phyloP scores from a whole-genome alignment of 2,888 invertebrate species.

The Lumbricus terrestris region DNA sequence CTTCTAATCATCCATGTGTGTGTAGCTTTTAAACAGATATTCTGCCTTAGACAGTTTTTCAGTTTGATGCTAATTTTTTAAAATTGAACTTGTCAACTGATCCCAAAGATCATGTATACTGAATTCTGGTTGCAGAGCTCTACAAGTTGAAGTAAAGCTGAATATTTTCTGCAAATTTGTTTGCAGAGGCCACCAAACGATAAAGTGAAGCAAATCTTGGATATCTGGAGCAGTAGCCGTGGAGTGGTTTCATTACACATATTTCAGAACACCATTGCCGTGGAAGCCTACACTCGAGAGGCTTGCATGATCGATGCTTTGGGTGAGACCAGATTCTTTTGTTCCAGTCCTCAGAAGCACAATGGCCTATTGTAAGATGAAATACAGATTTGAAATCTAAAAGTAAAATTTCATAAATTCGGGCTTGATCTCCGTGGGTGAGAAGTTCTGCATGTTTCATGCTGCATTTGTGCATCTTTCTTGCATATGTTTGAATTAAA shows the following conservation, averaged over 20 bases:
- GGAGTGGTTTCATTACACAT: slow-evolving; percentile 89
- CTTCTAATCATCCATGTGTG: neutral
- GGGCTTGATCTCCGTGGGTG: neutral
- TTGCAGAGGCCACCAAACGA: slow-evolving; percentile 35
- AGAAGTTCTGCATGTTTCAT: neutral
- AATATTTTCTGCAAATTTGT: neutral
- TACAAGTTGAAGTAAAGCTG: neutral
- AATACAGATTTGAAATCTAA: neutral
- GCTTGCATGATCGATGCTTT: slow-evolving; percentile 90
- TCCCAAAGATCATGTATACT: neutral
- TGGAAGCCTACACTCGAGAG: slow-evolving; percentile 89
- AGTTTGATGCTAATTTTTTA: neutral
- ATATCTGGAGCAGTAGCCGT: slow-evolving; percentile 79
- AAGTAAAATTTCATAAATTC: neutral
- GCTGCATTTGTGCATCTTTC: too few relatives aligned
- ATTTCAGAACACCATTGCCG: slow-evolving; percentile 84
- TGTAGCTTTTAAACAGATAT: neutral
- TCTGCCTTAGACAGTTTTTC: neutral
- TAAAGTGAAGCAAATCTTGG: slow-evolving; percentile 78
- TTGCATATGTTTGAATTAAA: neutral
- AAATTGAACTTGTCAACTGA: neutral
- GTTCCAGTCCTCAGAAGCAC: neutral
- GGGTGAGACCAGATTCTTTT: slow-evolving; percentile 55
- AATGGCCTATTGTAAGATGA: neutral
- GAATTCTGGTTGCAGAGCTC: neutral